A percentile compares a stretch with the other conserved stretches of the same genome.
Conservation (phyloP, 2,113 vertebrate genomes). For the Nematolebias whitei region DNA sequence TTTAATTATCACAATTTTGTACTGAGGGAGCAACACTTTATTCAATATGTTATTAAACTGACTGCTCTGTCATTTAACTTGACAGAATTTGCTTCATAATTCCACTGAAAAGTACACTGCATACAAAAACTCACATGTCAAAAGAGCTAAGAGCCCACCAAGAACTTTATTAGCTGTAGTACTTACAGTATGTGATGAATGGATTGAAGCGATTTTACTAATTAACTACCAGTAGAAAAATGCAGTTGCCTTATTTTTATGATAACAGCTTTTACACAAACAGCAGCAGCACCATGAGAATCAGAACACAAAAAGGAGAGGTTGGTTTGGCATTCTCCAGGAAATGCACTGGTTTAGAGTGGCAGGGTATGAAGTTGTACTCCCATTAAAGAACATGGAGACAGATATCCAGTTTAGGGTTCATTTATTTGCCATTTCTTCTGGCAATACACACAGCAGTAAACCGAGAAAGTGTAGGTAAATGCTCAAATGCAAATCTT, state of each 20-base stretch:
- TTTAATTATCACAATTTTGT: slow-evolving; percentile 32
- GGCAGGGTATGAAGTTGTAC: too few species aligned
- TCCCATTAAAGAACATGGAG: too few species aligned
- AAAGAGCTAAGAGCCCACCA: neutral
- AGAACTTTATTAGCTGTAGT: neutral
- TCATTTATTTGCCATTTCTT: too few species aligned
- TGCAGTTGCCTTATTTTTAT: neutral
- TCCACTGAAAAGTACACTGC: slow-evolving; percentile 40
- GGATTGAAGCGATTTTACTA: neutral
- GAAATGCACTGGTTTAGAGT: too few species aligned
- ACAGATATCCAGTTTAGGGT: too few species aligned
- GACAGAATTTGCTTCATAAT: slow-evolving; percentile 43
- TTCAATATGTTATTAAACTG: slow-evolving; percentile 35
- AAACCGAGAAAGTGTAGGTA: too few species aligned
- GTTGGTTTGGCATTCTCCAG: too few species aligned
- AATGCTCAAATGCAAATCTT: too few species aligned
- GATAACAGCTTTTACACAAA: neutral
- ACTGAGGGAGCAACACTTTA: neutral
- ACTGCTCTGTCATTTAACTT: slow-evolving; percentile 17
- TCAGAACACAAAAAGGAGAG: too few species aligned
- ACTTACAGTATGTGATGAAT: neutral
- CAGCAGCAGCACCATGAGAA: too few species aligned
- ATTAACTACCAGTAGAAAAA: neutral
- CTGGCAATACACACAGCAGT: too few species aligned
- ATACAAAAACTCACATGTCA: slow-evolving; percentile 35